phyloP scores from a whole-genome alignment of 2,113 vertebrate genomes.

The Columba livia region DNA sequence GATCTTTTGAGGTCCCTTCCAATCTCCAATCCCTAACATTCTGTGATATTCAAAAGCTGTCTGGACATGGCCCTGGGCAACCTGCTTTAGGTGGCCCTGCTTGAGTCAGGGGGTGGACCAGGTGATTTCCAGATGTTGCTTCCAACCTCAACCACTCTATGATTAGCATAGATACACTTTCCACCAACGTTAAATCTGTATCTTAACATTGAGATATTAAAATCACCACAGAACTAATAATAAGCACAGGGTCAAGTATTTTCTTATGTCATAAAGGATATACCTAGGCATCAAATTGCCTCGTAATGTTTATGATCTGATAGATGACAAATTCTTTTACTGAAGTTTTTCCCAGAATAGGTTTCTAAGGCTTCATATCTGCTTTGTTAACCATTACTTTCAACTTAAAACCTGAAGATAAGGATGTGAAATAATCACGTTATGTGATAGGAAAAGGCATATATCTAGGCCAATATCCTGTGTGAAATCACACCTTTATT shows the following conservation, averaged over 20 bases:
- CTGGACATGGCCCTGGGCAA: neutral
- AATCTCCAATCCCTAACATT: too few species aligned
- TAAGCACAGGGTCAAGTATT: neutral
- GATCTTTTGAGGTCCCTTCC: too few species aligned
- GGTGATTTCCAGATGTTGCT: neutral
- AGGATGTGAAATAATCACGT: conserved; percentile 28
- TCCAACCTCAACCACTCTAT: neutral
- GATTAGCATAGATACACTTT: neutral
- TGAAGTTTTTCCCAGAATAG: conserved; percentile 26
- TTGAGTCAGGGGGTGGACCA: neutral
- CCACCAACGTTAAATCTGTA: neutral
- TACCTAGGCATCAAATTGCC: neutral
- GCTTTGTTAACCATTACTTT: conserved; percentile 66
- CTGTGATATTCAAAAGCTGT: neutral
- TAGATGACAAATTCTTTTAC: conserved; percentile 16
- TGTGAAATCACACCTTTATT: conserved; percentile 67
- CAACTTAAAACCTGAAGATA: conserved; percentile 56
- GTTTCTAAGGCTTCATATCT: conserved; percentile 33
- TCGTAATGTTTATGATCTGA: neutral
- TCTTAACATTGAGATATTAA: neutral
- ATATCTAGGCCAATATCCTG: conserved; percentile 49
- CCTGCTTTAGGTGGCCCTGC: neutral
- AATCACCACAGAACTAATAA: neutral
- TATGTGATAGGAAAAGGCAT: conserved; percentile 10
- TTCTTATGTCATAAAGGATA: neutral